Base-by-base conservation (phyloP, 2,113 vertebrate species). In the Nerophis ophidion region DNA sequence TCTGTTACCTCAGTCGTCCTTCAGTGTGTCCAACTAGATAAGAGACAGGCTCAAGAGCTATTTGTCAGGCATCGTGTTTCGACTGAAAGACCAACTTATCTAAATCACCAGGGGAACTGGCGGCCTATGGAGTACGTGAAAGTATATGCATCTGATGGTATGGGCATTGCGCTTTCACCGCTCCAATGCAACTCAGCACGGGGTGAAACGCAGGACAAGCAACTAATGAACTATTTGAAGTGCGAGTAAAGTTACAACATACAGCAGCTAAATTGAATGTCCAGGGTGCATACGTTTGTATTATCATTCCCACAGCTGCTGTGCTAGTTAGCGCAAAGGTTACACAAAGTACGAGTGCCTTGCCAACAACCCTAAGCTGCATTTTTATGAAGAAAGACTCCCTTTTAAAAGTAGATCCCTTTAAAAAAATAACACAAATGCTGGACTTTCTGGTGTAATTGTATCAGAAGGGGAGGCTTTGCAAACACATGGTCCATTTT, bases 191-290 rank as follows among this genome's bases (percentile, higher is more conserved):
- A 77, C 46, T 69, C 16, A 47, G 48, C 17, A n/a, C 8, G 66
- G 65, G 79, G 75, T 81, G 72, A 86, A 71, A 61, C 49, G 46
- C 51, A 64, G 77, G 74, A 71, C 74, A 77, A 74, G 36, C 68
- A 54, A 56, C 74, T 77, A 79, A 87, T 76, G 79, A 85, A 79
- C 51, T 58, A 64, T 69, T 73, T 78, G 66, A 77, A 74, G 76
- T 79, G 64, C 44, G 48, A 67, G 50, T 61, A 46, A 77, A 72
- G 65, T 70, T 74, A 17, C 54, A 77, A 65, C 64, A 73, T 58
- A 60, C 58, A 72, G 73, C 54, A 70, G 61, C 58, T 60, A 35
- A 72, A 70, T 48, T 61, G 54, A 74, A 74, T 57, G 70, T 63
- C 64, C 64, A 67, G 66, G 70, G 74, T 66, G 54, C 62, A 77